Base-by-base conservation (phyloP, 2,797 vertebrate species). In the Stomatorhinus walkeri region DNA sequence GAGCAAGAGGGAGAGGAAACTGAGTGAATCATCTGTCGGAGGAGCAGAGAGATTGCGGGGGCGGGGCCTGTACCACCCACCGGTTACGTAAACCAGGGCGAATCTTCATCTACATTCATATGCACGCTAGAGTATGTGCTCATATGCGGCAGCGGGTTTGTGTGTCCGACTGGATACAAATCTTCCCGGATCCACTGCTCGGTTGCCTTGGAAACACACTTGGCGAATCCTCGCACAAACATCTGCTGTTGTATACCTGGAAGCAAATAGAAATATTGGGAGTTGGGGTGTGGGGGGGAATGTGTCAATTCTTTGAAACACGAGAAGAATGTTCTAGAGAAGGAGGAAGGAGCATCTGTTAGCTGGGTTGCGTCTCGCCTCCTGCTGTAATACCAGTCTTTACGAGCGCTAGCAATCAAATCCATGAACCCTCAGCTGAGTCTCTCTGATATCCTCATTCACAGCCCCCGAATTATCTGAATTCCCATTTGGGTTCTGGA, bases 201-300 rank as follows among this genome's bases (percentile, higher is more conserved):
- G 89, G 94, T 95, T 95, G 93, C 93, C 94, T 89, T 91, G 94
- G 95, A 94, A 95, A 95, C 94, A 79, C 83, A 90, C 85, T 88
- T 89, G 81, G 51, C 56, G 87, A 86, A 90, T 90, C 89, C 85
- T 88, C 88, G 87, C 89, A 81, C 81, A 89, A 90, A 89, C 91
- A 87, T 89, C 92, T 68, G 51, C 36, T 89, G 90, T 89, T 88
- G 88, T 87, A 76, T 88, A 89, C 84, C 54, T 89, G 85, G 90
- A 90, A 90, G 79, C 36, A 54, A 76, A 83, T 89, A 51, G 19
- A 90, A 72, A 85, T 85, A 89, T 22, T 85, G 40, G 51, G 40
- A 87, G 51, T 49, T 22, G 19, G 14, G 12, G 9, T 16, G 12
- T 16, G 85, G 6, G 61, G 81, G 24, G 52, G n/a, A 40, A 24